Percentiles rank a stretch among this genome's conserved stretches.
Evolutionary conservation across 1,140 invertebrate genomes (phyloP).

Genomic region (Odontomachus brunneus): DNA sequence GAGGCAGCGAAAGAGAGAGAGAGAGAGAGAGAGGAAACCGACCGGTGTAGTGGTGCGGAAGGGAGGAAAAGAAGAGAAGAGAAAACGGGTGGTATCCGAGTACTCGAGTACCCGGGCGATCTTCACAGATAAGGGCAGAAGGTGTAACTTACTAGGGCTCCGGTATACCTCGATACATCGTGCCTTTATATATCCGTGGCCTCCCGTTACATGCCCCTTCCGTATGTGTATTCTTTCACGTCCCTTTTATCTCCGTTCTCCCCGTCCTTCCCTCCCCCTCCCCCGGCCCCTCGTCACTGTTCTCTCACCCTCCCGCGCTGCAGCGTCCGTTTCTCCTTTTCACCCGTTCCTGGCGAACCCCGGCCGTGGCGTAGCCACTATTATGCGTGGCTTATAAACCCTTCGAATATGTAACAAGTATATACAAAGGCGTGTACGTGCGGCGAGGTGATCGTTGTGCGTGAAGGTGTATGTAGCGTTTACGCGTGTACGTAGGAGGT

Average conservation of each 20-base stretch:
- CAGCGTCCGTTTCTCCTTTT: conserved; percentile 35
- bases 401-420: conserved; percentile 49
- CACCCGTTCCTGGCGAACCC: neutral
- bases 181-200: conserved; percentile 69
- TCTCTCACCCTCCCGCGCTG: neutral
- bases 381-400: conserved; percentile 68
- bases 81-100: conserved; percentile 77
- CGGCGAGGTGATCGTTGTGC: no score
- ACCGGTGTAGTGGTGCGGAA: neutral
- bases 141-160: conserved; percentile 84
- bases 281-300: no score
- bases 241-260: conserved; percentile 54
- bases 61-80: conserved; percentile 33
- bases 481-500: conserved; percentile 59
- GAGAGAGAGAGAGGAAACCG: conserved; percentile 22
- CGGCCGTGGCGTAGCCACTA: conserved; percentile 17
- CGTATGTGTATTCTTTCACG: conserved; percentile 64
- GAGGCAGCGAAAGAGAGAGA: neutral
- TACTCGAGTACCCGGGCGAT: conserved; percentile 78
- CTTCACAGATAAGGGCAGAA: conserved; percentile 82
- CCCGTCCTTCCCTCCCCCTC: neutral
- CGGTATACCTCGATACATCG: conserved; percentile 70
- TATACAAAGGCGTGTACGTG: conserved; percentile 16
- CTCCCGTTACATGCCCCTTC: conserved; percentile 71
- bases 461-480: neutral